Conservation (phyloP, 2,888 invertebrate species). For the Caenorhabditis afra region DNA sequence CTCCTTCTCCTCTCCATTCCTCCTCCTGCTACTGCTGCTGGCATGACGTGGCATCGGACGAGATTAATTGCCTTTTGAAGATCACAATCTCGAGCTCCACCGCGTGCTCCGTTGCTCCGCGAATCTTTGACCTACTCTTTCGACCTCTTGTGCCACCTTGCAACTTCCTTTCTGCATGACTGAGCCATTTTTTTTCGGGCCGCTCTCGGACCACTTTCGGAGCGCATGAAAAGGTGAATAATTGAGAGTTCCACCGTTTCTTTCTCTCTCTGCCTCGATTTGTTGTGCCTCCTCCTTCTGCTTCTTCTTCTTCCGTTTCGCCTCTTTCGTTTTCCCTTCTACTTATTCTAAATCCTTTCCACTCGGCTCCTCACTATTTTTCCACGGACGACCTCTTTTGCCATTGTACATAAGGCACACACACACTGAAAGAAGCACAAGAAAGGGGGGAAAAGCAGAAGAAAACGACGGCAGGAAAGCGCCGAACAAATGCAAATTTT, state of each 20-base stretch:
- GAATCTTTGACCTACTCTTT: constrained; percentile 38
- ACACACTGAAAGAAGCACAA: constrained; percentile 24
- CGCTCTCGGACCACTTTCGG: constrained; percentile 31
- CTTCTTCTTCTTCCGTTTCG: constrained; percentile 33
- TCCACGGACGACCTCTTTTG: constrained; percentile 25
- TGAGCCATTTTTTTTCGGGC: constrained; percentile 35
- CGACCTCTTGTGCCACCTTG: constrained; percentile 29
- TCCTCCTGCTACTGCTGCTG: not conserved
- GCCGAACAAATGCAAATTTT: constrained; percentile 54
- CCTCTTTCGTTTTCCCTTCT: constrained; percentile 25
- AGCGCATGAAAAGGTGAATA: constrained; percentile 49
- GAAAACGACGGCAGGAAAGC: constrained; percentile 19
- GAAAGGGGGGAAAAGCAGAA: constrained; percentile 20
- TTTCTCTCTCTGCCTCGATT: not conserved
- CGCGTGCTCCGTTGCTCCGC: not conserved
- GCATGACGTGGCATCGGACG: not conserved
- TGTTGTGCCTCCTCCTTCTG: constrained; percentile 18
- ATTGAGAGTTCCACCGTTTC: constrained; percentile 23
- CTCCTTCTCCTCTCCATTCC: not conserved
- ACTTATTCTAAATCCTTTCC: constrained; percentile 52
- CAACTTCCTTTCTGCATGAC: constrained; percentile 44
- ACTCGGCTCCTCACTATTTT: constrained; percentile 39
- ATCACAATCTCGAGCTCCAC: not conserved
- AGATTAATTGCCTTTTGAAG: not conserved
- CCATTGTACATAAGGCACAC: constrained; percentile 48